Base-by-base conservation (phyloP, 2,888 invertebrate genomes). In the Hermodice carunculata region DNA sequence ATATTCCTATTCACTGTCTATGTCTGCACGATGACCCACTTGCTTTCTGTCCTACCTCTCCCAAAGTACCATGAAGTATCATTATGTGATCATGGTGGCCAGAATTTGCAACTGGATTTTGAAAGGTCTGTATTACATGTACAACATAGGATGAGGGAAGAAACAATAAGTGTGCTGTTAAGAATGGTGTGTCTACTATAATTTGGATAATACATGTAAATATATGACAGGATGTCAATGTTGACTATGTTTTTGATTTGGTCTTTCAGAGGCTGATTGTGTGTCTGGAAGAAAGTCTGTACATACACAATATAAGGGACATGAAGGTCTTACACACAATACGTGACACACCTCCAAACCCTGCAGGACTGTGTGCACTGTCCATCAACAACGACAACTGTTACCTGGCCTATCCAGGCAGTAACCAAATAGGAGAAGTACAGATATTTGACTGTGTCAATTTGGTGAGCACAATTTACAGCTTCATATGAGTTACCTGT, bases 281-380 rank as follows among this genome's bases (percentile, higher is more conserved):
- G 75, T 98, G 98, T 86, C 89, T 99, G 81, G 98, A 98, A 88
- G 98, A 98, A 87, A 95, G 95, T 78, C 90, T 99, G 76, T 97
- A 97, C 87, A 96, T 99, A 85, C 98, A 99, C 90, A 98, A 97
- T 88, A 97, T 99, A 81, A 92, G 86, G 19, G 96, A 98, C 87
- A 97, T 98, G 97, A 96, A 95, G 88, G 94, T 98, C 74, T 90
- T 98, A 82, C 98, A 99, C 88, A 97, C 96, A 66, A 98, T 99
- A 85, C 91, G 96, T 79, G 98, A 99, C 87, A 98, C 98, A 69
- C 98, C 99, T 70, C 93, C 94, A 68, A 99, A 99, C 89, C 92
- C 94, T 62, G 90, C 90, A 80, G 99, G 99, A 24, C 89, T 98
- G 73, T 95, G 95, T 88, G 95, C 96, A 65, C 90, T 98, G 58